These are phyloP conservation scores for Drosophila nikananu DNA, from an alignment of 1,140 invertebrate species.

Conservation along the genomic window DNA sequence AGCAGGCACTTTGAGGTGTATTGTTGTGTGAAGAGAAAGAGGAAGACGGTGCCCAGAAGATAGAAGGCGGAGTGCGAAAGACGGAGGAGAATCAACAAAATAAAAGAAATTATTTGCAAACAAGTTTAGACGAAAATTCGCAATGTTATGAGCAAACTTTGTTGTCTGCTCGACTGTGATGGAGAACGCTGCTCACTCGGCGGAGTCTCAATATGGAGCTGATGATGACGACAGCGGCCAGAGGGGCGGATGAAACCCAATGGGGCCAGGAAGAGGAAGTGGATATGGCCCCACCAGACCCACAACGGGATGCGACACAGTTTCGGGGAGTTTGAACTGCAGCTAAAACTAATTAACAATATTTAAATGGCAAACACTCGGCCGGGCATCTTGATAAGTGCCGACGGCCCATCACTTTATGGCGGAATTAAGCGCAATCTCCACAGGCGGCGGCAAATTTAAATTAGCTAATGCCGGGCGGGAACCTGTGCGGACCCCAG, in stretches of 20 bases:
- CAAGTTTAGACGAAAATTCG: slow-evolving; percentile 81
- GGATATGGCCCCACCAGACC: slow-evolving; percentile 12
- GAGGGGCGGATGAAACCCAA: slow-evolving; percentile 47
- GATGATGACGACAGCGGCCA: slow-evolving; percentile 61
- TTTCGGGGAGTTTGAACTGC: slow-evolving; percentile 29
- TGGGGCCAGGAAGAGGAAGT: slow-evolving; percentile 19
- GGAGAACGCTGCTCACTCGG: slow-evolving; percentile 46
- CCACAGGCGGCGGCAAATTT: slow-evolving; percentile 57
- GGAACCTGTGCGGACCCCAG: slow-evolving; percentile 24
- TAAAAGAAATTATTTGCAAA: slow-evolving; percentile 84
- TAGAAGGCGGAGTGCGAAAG: background rate
- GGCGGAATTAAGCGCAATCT: slow-evolving; percentile 70
- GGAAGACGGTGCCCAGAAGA: slow-evolving; percentile 29
- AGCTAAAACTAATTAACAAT: slow-evolving; percentile 76
- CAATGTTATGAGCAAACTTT: slow-evolving; percentile 82
- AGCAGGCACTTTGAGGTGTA: slow-evolving; percentile 76
- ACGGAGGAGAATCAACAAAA: slow-evolving; percentile 69
- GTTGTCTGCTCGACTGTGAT: slow-evolving; percentile 62
- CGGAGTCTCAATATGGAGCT: slow-evolving; percentile 22
- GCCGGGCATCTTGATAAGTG: slow-evolving; percentile 65
- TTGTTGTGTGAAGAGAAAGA: slow-evolving; percentile 77
- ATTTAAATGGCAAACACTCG: slow-evolving; percentile 67
- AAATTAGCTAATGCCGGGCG: slow-evolving; percentile 71
- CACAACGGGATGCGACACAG: slow-evolving; percentile 8
- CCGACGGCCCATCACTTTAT: slow-evolving; percentile 63